These are phyloP conservation scores for Panagrolaimus sp. DNA, from an alignment of 1,140 invertebrate species.

Conservation along the genomic window DNA sequence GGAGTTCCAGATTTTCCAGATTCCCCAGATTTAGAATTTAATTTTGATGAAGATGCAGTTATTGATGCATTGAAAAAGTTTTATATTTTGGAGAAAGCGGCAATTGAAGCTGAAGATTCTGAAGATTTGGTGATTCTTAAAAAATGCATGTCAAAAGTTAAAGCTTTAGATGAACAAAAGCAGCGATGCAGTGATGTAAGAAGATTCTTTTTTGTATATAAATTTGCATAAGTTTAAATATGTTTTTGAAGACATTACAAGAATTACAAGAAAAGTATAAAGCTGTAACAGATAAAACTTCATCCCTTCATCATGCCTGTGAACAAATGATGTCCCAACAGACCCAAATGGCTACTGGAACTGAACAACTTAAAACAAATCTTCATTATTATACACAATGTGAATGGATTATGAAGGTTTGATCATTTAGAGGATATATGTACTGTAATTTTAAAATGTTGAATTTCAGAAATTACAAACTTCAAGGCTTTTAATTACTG, in stretches of 20 bases:
- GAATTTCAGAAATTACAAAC: slow-evolving; percentile 51
- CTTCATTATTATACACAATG: slow-evolving; percentile 59
- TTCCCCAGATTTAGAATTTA: not conserved
- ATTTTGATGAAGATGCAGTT: slow-evolving; percentile 3
- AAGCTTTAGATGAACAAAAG: not conserved
- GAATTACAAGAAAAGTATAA: slow-evolving; percentile 47
- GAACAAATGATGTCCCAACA: slow-evolving; percentile 56
- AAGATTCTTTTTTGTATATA: no score
- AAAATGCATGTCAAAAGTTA: slow-evolving; percentile 11
- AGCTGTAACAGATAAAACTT: slow-evolving; percentile 52
- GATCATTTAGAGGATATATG: no score
- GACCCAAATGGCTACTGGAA: slow-evolving; percentile 52
- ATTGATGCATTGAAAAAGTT: not conserved
- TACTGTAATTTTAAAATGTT: no score
- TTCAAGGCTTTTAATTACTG: slow-evolving; percentile 49
- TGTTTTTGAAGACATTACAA: slow-evolving; percentile 39
- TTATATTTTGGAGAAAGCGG: not conserved
- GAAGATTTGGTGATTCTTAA: not conserved
- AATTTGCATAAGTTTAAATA: no score
- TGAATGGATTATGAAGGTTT: slow-evolving; percentile 56
- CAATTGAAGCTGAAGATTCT: not conserved
- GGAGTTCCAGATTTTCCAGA: no score
- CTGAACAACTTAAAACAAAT: slow-evolving; percentile 56
- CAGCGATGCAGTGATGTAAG: not conserved
- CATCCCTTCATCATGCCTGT: slow-evolving; percentile 56